Percentiles rank a stretch among this genome's conserved stretches.
Evolutionary conservation across 2,797 vertebrate genomes (phyloP).

Genomic region (Furcifer pardalis): DNA sequence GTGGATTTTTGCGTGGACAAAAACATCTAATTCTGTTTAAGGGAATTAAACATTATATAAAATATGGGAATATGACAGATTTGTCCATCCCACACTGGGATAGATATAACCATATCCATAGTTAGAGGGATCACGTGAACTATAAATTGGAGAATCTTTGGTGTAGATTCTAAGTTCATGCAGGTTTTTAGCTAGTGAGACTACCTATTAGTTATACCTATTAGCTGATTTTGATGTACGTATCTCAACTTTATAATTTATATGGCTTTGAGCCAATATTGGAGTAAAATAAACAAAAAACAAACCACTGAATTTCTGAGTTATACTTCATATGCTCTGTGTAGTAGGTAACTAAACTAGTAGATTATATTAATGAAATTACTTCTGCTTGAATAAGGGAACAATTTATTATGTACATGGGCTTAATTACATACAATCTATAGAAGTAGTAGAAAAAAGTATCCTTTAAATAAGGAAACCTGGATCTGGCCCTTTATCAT

Average conservation of each 20-base stretch:
- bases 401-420: background rate
- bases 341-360: background rate
- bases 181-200: background rate
- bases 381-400: background rate
- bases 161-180: background rate
- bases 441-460: background rate
- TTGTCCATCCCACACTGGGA: background rate
- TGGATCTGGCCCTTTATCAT: background rate
- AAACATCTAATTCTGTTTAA: too few species aligned
- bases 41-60: background rate
- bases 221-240: background rate
- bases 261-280: background rate
- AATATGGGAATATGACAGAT: background rate
- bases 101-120: background rate
- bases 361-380: background rate
- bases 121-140: background rate
- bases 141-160: background rate
- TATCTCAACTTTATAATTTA: background rate
- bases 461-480: background rate
- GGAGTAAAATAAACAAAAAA: conserved; percentile 7
- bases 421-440: background rate
- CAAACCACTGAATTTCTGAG: background rate
- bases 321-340: background rate
- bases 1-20: too few species aligned
- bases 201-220: background rate